Evolutionary conservation across 1,140 invertebrate genomes (phyloP), one percentile per base, ranked within the genome.

Genomic region (Stenopsyche tienmushanensis): DNA sequence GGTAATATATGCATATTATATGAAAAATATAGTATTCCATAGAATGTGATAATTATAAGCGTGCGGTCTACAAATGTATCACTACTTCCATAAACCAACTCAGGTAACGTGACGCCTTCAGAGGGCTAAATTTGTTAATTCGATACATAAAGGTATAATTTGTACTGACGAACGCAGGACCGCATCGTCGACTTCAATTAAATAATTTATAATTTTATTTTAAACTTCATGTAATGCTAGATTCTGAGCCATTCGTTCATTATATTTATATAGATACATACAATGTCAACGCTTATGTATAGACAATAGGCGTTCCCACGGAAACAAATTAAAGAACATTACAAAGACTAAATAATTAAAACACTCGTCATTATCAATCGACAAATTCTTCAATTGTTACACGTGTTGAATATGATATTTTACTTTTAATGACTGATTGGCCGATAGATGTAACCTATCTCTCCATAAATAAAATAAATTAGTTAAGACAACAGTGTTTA

Each of bases 51-150:
- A 34, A 34, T 34, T 13, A 13, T 34, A 34, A 13, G 5, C 29
- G 13, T 34, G 29, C 29, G 29, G 29, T 34, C 29, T 34, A 34
- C 5, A 7, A 34, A 34, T 34, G 42, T 47, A 60, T 60, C 57
- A 47, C 44, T 60, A 60, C 39, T 17, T 42, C 39, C 42, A 26
- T 18, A 24, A 15, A 42, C 29, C 54, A 10, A 21, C 57, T 29
- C 42, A 64, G 47, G 52, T 53, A 55, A 65, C 53, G 47, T 42
- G 64, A 65, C 64, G 64, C 64, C 64, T 65, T 53, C 52, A 45
- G 42, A 17, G 45, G 52, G 57, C 64, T 53, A 65, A 65, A 65
- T 65, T 65, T 60, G 54, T 65, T 65, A 65, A 65, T 65, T 65
- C 29, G 64, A 65, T 65, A 65, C 55, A 59, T 23, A 44, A 50